Conservation (phyloP, 2,113 vertebrate genomes). For the Megaleporinus macrocephalus region DNA sequence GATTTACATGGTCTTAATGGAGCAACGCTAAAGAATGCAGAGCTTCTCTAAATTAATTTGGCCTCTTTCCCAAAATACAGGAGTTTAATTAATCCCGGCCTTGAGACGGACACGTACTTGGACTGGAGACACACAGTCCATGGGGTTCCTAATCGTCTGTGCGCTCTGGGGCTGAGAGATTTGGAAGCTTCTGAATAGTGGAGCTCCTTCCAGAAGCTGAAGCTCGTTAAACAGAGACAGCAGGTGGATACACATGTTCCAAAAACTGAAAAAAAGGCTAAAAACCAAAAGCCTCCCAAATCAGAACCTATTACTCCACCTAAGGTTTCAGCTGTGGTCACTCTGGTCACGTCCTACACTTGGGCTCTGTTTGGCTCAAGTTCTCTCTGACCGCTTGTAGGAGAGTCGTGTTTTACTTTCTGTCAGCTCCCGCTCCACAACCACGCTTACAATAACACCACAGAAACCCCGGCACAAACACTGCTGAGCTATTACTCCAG, state of each 20-base stretch:
- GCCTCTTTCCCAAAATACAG: constrained; percentile 40
- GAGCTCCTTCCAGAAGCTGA: constrained; percentile 36
- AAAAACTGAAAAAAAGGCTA: constrained; percentile 22
- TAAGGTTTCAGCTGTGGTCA: constrained; percentile 65
- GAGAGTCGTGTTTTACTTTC: constrained; percentile 60
- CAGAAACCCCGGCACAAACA: constrained; percentile 56
- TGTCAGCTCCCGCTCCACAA: constrained; percentile 63
- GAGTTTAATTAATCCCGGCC: constrained; percentile 55
- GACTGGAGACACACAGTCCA: constrained; percentile 38
- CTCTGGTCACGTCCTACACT: constrained; percentile 60
- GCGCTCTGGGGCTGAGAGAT: constrained; percentile 38
- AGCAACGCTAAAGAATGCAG: constrained; percentile 44
- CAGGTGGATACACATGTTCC: constrained; percentile 48
- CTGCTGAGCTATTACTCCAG: constrained; percentile 38
- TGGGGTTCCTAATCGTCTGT: constrained; percentile 33
- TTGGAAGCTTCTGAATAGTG: constrained; percentile 51
- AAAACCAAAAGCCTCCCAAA: constrained; percentile 36
- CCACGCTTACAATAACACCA: constrained; percentile 63
- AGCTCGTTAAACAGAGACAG: constrained; percentile 52
- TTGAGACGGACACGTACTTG: constrained; percentile 53
- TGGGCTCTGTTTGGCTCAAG: constrained; percentile 46
- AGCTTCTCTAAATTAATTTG: constrained; percentile 54
- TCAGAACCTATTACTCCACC: constrained; percentile 46
- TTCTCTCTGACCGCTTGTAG: constrained; percentile 60
- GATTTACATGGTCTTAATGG: constrained; percentile 49